These are phyloP conservation scores for Drosophila paulistorum DNA, from an alignment of 1,140 invertebrate species.

Conservation along the genomic window DNA sequence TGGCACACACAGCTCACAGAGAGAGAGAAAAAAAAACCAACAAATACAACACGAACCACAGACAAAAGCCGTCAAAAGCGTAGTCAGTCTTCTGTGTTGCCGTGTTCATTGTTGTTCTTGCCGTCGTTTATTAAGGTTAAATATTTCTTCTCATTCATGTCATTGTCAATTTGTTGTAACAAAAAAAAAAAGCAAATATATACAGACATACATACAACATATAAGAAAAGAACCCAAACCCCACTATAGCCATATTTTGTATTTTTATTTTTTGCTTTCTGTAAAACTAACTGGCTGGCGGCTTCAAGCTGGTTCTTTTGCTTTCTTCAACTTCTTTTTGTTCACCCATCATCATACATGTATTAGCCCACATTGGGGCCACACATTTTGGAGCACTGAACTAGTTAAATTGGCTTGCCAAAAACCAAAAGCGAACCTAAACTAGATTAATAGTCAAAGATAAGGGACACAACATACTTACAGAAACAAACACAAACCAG, in stretches of 20 bases:
- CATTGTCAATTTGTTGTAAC: slow-evolving; percentile 81
- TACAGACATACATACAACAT: too few relatives aligned
- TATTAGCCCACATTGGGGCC: slow-evolving; percentile 66
- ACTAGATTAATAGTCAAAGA: slow-evolving; percentile 74
- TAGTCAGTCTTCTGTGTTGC: slow-evolving; percentile 43
- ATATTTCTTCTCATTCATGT: slow-evolving; percentile 80
- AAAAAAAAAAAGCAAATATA: slow-evolving; percentile 61
- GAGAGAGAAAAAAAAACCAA: slow-evolving; percentile 25
- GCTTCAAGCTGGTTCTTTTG: slow-evolving; percentile 39
- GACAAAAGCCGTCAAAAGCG: slow-evolving; percentile 66
- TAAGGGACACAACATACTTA: slow-evolving; percentile 48
- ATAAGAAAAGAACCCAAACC: slow-evolving; percentile 19
- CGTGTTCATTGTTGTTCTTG: not conserved
- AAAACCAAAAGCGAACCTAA: slow-evolving; percentile 51
- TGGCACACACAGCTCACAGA: slow-evolving; percentile 9
- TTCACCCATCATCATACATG: slow-evolving; percentile 51
- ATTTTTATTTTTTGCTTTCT: not conserved
- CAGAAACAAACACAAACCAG: slow-evolving; percentile 17
- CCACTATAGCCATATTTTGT: not conserved
- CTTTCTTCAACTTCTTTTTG: slow-evolving; percentile 47
- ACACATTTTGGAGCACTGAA: slow-evolving; percentile 50
- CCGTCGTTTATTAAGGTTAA: slow-evolving; percentile 76
- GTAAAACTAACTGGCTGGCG: slow-evolving; percentile 35
- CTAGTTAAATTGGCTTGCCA: slow-evolving; percentile 43
- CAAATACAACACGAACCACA: slow-evolving; percentile 22